phyloP scores from a whole-genome alignment of 2,888 invertebrate genomes.

The Ennomos fuscantarius region DNA sequence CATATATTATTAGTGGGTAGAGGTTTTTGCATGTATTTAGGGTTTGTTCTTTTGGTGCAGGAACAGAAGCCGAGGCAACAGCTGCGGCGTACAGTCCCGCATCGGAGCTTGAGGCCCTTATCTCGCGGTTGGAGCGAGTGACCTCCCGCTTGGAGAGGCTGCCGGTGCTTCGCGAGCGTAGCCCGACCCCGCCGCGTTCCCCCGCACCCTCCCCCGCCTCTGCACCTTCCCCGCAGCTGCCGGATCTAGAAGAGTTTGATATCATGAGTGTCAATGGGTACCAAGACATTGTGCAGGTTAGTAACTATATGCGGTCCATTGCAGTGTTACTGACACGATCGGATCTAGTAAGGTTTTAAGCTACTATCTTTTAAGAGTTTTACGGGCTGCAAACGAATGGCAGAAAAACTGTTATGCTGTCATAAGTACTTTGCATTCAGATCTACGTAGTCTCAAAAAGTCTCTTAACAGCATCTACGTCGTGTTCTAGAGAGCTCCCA shows the following conservation, averaged over 20 bases:
- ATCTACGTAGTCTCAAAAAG: no score
- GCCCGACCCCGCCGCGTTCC: conserved; percentile 61
- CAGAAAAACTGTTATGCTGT: no score
- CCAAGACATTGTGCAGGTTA: conserved; percentile 87
- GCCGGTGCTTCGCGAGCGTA: conserved; percentile 60
- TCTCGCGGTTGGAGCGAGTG: conserved; percentile 90
- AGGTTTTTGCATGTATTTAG: background rate
- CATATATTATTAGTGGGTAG: no score
- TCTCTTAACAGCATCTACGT: background rate
- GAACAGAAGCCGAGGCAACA: conserved; percentile 77
- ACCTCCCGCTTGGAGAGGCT: conserved; percentile 89
- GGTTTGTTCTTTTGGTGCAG: conserved; percentile 49
- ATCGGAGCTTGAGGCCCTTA: conserved; percentile 88
- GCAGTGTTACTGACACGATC: no score
- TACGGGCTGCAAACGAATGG: no score
- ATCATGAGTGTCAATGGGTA: conserved; percentile 92
- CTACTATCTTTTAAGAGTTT: no score
- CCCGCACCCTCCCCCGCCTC: conserved; percentile 62
- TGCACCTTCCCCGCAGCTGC: conserved; percentile 51
- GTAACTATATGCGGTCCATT: conserved; percentile 5
- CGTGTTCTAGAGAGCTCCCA: background rate
- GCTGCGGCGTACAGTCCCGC: conserved; percentile 72
- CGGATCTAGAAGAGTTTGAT: conserved; percentile 51
- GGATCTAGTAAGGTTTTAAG: no score
- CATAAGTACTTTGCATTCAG: no score